phyloP scores from a whole-genome alignment of 2,797 vertebrate species.

The Micrastur ruficollis region DNA sequence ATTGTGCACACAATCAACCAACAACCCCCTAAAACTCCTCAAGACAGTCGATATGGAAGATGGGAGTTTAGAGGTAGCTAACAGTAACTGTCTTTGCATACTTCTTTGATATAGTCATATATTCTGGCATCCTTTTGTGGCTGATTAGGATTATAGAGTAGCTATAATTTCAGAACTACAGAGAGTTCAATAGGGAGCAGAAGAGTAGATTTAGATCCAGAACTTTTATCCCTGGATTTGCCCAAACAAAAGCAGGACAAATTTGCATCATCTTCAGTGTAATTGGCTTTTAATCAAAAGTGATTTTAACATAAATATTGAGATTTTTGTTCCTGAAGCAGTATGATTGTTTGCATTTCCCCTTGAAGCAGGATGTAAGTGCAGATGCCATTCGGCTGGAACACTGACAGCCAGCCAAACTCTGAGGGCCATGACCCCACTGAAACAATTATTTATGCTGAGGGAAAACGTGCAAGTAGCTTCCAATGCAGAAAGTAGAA shows the following conservation, averaged over 20 bases:
- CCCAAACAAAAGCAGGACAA: constrained; percentile 43
- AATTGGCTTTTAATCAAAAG: constrained; percentile 64
- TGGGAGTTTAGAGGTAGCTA: neutral
- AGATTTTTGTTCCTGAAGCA: constrained; percentile 58
- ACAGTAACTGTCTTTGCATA: neutral
- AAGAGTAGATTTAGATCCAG: neutral
- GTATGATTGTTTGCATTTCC: constrained; percentile 50
- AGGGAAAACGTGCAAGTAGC: constrained; percentile 44
- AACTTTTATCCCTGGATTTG: constrained; percentile 49
- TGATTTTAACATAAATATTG: constrained; percentile 68
- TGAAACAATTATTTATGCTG: constrained; percentile 60
- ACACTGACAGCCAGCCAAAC: constrained; percentile 54
- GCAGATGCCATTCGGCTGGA: constrained; percentile 61
- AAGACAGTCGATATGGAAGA: neutral
- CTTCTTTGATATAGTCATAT: neutral
- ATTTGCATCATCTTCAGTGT: constrained; percentile 64
- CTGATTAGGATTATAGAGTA: neutral
- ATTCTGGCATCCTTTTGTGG: neutral
- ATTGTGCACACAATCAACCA: neutral
- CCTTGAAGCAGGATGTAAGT: constrained; percentile 64
- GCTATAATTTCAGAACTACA: constrained; percentile 14
- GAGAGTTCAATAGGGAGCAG: neutral
- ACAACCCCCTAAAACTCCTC: neutral
- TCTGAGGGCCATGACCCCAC: constrained; percentile 15
- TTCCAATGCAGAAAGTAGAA: constrained; percentile 36